A percentile compares a stretch with the other conserved stretches of the same genome.
These are phyloP conservation scores for Sigmodon hispidus DNA, from an alignment of 2,113 vertebrate genomes.

Conservation along the genomic window DNA sequence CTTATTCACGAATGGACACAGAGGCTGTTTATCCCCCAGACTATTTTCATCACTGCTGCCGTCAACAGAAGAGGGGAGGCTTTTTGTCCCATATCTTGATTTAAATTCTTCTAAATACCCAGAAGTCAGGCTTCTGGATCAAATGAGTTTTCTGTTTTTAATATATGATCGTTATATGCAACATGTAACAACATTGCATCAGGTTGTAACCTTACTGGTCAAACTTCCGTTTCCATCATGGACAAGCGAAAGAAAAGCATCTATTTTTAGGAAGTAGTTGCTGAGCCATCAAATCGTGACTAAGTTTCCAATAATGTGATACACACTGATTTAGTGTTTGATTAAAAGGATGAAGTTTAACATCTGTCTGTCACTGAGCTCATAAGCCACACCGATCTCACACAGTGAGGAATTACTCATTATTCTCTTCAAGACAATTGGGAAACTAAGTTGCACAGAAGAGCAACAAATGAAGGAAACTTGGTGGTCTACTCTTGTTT, in stretches of 20 bases:
- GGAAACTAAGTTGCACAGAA: constrained; percentile 58
- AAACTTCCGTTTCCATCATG: constrained; percentile 30
- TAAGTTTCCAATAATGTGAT: constrained; percentile 46
- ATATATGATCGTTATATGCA: neutral
- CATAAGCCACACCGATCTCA: constrained; percentile 33
- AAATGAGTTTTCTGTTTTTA: neutral
- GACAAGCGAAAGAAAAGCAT: constrained; percentile 46
- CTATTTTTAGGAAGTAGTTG: constrained; percentile 36
- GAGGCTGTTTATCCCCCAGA: neutral
- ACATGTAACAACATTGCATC: neutral
- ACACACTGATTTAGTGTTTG: constrained; percentile 46
- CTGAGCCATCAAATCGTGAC: constrained; percentile 57
- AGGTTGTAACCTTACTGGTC: constrained; percentile 49
- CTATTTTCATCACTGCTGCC: neutral
- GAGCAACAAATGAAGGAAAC: constrained; percentile 56
- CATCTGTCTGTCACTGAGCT: constrained; percentile 26
- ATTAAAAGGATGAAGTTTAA: constrained; percentile 48
- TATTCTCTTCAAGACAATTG: constrained; percentile 46
- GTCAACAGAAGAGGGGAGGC: neutral
- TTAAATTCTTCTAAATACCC: neutral
- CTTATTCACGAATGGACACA: neutral
- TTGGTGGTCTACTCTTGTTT: constrained; percentile 19
- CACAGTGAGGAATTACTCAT: constrained; percentile 29
- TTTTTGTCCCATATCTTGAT: neutral
- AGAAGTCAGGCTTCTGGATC: neutral